Evolutionary conservation across 2,888 invertebrate genomes (phyloP).

Genomic region (Chironomus riparius): DNA sequence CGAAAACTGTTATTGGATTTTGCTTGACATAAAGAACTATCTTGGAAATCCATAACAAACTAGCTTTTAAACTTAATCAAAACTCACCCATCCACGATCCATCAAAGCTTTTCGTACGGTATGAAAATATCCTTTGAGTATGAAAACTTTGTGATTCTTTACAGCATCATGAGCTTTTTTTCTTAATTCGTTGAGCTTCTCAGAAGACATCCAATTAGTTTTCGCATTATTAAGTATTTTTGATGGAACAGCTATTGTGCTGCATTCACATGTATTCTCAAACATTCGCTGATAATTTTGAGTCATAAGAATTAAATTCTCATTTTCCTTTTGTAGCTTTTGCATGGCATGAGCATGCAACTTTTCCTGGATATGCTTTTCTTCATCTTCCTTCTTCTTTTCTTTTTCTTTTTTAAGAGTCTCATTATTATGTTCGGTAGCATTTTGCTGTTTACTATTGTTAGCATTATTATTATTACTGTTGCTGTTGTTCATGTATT

Average conservation of each 20-base stretch:
- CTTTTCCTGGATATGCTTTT: constrained; percentile 14
- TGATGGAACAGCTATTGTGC: constrained; percentile 27
- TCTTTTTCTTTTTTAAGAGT: constrained; percentile 1
- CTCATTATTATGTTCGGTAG: neutral
- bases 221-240: constrained; percentile 24
- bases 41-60: too few species aligned
- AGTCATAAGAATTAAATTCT: constrained; percentile 25
- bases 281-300: constrained; percentile 25
- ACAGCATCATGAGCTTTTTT: constrained; percentile 57
- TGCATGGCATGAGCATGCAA: neutral
- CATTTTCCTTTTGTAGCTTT: constrained; percentile 15
- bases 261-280: constrained; percentile 28
- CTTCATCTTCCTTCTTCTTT: constrained; percentile 18
- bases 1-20: too few species aligned
- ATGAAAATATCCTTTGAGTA: constrained; percentile 62
- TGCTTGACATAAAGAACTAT: too few species aligned
- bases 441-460: constrained; percentile 17
- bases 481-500: constrained; percentile 14
- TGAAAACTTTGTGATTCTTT: constrained; percentile 56
- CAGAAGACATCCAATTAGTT: constrained; percentile 50
- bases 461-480: neutral
- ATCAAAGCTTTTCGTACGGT: constrained; percentile 59
- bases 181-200: constrained; percentile 55
- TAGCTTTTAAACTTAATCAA: too few species aligned
- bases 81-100: constrained; percentile 55